phyloP scores from a whole-genome alignment of 2,797 vertebrate species.

The Enteromius paludinosus region DNA sequence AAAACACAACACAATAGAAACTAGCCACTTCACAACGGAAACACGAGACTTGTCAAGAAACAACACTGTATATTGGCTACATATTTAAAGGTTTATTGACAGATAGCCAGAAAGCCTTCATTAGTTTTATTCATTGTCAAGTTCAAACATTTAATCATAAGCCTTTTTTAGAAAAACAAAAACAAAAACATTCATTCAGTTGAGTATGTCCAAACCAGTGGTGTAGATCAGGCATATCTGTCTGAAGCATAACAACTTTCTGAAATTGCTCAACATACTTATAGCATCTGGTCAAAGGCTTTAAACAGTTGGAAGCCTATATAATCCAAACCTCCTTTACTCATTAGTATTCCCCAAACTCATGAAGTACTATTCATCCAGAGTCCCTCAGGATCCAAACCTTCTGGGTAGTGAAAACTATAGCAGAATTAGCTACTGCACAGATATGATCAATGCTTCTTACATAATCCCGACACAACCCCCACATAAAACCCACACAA shows the following conservation, averaged over 20 bases:
- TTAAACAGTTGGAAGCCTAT: background rate
- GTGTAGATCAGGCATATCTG: background rate
- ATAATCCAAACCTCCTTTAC: background rate
- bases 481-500: too few species aligned
- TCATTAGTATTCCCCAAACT: slow-evolving; percentile 7
- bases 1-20: too few species aligned
- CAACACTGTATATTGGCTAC: background rate
- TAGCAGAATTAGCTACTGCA: background rate
- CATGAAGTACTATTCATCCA: background rate
- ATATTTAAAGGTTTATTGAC: background rate
- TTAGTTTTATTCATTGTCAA: too few species aligned
- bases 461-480: too few species aligned
- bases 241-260: background rate
- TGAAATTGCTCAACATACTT: background rate
- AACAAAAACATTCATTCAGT: background rate
- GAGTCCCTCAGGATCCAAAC: background rate
- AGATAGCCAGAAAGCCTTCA: background rate
- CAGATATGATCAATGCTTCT: slow-evolving; percentile 1
- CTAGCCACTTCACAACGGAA: background rate
- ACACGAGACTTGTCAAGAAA: background rate
- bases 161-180: background rate
- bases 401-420: background rate
- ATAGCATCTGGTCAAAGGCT: slow-evolving; percentile 5
- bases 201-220: background rate
- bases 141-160: too few species aligned